phyloP scores from a whole-genome alignment of 2,113 vertebrate species.

The Mastomys natalensis region DNA sequence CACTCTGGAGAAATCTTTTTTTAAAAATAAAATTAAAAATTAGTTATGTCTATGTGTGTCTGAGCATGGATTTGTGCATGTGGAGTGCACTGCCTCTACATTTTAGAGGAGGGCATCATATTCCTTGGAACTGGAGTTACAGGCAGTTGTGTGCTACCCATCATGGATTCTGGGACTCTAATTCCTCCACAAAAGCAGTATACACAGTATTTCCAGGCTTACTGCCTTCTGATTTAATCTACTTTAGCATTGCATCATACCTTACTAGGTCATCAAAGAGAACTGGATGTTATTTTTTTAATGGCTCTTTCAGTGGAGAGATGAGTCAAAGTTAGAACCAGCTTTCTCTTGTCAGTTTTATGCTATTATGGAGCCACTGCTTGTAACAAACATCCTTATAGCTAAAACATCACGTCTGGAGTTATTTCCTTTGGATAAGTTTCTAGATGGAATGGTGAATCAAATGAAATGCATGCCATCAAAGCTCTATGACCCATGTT shows the following conservation, averaged over 20 bases:
- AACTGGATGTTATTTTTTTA: slow-evolving; percentile 51
- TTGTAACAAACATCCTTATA: slow-evolving; percentile 21
- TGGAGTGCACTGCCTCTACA: neutral
- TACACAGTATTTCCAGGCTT: neutral
- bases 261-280: slow-evolving; percentile 40
- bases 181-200: no score
- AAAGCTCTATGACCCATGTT: neutral
- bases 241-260: neutral
- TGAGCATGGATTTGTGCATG: neutral
- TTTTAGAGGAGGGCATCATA: neutral
- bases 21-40: neutral
- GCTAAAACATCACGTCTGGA: neutral
- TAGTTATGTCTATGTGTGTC: neutral
- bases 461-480: neutral
- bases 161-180: no score
- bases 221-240: slow-evolving; percentile 23
- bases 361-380: neutral
- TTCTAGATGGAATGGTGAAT: slow-evolving; percentile 27
- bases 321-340: slow-evolving; percentile 44
- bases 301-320: neutral
- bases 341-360: slow-evolving; percentile 25
- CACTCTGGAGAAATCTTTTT: neutral
- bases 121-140: neutral
- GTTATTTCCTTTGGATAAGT: slow-evolving; percentile 21
- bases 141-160: neutral